A percentile compares a stretch with the other conserved stretches of the same genome.
These are phyloP conservation scores for Mionectes macconnelli DNA, from an alignment of 2,113 vertebrate species.

Conservation along the genomic window DNA sequence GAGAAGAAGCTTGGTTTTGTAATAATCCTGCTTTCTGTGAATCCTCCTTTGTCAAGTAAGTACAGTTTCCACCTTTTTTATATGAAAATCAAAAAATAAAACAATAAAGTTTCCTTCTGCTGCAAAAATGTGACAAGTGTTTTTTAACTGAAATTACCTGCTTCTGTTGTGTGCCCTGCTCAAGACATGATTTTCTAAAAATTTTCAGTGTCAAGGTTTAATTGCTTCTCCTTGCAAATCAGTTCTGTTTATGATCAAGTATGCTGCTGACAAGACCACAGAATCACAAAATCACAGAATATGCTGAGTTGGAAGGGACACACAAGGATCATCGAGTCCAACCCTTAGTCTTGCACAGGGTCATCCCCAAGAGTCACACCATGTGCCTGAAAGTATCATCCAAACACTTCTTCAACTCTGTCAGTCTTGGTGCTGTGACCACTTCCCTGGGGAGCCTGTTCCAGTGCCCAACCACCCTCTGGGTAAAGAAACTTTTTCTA, in stretches of 20 bases:
- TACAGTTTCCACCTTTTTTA: background rate
- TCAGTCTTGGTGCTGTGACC: background rate
- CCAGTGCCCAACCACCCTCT: background rate
- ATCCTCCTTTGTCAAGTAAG: background rate
- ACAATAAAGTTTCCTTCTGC: background rate
- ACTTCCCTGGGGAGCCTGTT: background rate
- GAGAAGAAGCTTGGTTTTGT: background rate
- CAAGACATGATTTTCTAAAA: background rate
- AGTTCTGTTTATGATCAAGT: background rate
- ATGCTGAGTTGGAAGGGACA: background rate
- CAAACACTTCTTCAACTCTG: background rate
- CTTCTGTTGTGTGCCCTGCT: background rate
- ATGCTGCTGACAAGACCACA: background rate
- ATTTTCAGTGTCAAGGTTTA: background rate
- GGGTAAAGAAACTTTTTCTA: background rate
- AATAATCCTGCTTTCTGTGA: background rate
- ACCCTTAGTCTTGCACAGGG: background rate
- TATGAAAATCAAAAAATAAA: background rate
- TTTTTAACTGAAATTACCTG: background rate
- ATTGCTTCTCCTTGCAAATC: background rate
- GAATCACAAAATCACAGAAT: background rate
- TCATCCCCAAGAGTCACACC: background rate
- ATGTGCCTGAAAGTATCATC: background rate
- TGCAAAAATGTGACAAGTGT: background rate
- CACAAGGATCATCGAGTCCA: background rate